A percentile compares a stretch with the other conserved stretches of the same genome.
Evolutionary conservation across 2,113 vertebrate species (phyloP).

Genomic region (Pelodiscus sinensis): DNA sequence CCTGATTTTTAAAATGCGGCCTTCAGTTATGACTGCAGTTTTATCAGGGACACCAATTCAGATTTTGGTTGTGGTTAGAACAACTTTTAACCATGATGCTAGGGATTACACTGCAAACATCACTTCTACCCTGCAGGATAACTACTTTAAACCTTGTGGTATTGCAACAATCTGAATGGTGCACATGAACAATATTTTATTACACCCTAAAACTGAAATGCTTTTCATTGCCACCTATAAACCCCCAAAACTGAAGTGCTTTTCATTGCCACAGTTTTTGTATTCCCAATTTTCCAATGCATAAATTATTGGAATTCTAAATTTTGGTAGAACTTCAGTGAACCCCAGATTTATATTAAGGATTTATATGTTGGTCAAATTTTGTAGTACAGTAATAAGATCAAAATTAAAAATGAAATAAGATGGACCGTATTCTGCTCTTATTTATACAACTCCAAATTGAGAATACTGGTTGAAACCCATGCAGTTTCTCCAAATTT

Average conservation of each 20-base stretch:
- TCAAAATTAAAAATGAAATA: neutral
- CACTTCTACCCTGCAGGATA: neutral
- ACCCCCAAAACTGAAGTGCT: no score
- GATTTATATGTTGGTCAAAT: accelerated
- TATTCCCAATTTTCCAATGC: neutral
- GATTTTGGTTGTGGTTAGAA: no score
- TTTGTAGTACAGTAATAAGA: neutral
- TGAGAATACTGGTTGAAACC: no score
- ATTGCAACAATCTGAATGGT: accelerated
- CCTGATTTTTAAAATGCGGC: neutral
- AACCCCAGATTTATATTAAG: neutral
- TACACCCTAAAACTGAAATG: neutral
- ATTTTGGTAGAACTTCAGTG: neutral
- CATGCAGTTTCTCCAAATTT: no score
- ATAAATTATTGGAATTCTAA: neutral
- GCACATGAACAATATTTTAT: neutral
- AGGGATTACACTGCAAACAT: neutral
- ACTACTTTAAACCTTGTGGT: accelerated
- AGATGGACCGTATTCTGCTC: neutral
- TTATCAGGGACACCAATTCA: neutral
- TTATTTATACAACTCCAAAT: no score
- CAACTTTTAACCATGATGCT: no score
- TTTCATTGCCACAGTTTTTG: no score
- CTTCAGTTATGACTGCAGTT: neutral
- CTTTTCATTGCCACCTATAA: neutral